A percentile compares a stretch with the other conserved stretches of the same genome.
These are phyloP conservation scores for Polyploca ridens DNA, from an alignment of 2,888 invertebrate species.

Conservation along the genomic window DNA sequence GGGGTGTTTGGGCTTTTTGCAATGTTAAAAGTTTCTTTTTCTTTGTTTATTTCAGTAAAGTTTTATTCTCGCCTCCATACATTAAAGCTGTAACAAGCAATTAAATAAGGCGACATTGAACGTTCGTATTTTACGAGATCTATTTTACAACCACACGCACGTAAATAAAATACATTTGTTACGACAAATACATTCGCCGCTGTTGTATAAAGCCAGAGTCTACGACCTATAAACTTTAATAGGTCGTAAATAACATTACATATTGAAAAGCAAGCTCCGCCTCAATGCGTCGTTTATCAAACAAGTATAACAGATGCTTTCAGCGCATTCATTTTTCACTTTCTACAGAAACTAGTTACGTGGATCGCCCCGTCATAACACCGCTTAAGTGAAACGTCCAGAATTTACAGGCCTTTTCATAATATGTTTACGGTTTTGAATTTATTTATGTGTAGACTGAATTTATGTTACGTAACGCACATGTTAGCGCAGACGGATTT, in stretches of 20 bases:
- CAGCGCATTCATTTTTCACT: slow-evolving; percentile 43
- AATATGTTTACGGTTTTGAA: slow-evolving; percentile 1
- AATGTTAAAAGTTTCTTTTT: no score
- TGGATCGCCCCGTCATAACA: slow-evolving; percentile 16
- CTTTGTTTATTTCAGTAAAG: neutral
- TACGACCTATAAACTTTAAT: slow-evolving; percentile 25
- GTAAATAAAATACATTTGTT: slow-evolving; percentile 18
- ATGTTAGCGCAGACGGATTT: neutral
- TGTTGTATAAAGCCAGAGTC: slow-evolving; percentile 12
- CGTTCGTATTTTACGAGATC: slow-evolving; percentile 18
- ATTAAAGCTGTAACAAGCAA: slow-evolving; percentile 6
- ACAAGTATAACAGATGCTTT: slow-evolving; percentile 37
- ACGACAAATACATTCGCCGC: slow-evolving; percentile 14
- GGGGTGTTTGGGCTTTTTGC: no score
- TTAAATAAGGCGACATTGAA: slow-evolving; percentile 8
- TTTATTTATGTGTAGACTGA: neutral
- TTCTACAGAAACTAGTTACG: slow-evolving; percentile 32
- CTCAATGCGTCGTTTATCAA: slow-evolving; percentile 42
- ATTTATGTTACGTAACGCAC: neutral
- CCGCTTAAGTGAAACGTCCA: neutral
- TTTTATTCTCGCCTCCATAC: neutral
- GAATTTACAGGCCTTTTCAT: slow-evolving; percentile 1
- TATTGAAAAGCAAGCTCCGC: slow-evolving; percentile 34
- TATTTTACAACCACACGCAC: slow-evolving; percentile 12
- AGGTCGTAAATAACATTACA: slow-evolving; percentile 24